Evolutionary conservation across 2,113 vertebrate genomes (phyloP), one percentile per base, ranked within the genome.

Genomic region (Callionymus lyra): DNA sequence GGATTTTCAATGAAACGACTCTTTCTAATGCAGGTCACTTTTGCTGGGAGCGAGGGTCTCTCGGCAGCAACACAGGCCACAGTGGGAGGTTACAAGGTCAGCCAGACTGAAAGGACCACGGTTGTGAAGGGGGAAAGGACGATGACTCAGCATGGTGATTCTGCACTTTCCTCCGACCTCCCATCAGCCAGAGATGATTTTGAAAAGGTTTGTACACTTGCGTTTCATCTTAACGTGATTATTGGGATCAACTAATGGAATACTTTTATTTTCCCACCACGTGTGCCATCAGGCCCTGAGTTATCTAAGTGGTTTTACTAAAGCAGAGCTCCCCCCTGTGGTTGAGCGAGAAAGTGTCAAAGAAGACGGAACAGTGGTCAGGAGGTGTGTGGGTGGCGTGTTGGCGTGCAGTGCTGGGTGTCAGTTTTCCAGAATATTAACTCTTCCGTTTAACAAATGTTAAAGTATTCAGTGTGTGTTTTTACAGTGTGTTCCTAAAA

Each of bases 121-220:
- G 36, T 89, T 42, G 71, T 91, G 17, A 86, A 85, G 2, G 89
- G 86, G 34, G 87, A 94, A 68, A 83, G 87, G 53, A 83, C 51
- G 15, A 83, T 90, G 73, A 87, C 88, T 38, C 87, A 83, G 16
- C 72, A 87, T 2, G 90, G 89, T 53, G 90, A 94, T 67, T 51
- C 79, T 31, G 84, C 82, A 41, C 74, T 91, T 79, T 83, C 89
- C 38, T 69, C 80, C 53, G 89, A 92, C 71, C 87, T 96, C 35
- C 89, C 91, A 0, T 87, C 90, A 50, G 87, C 90, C 79, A 85
- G 87, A 76, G 87, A 92, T 18, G 91, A 93, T 82, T 92, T 93
- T 49, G 85, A 89, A 80, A 78, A 94, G 92, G 94, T 97, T 82
- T 60, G 67, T 69, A 36, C n/a, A 35, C 17, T 37, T 1, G 13